Evolutionary conservation across 1,140 invertebrate species (phyloP).

Genomic region (Wasmannia auropunctata): DNA sequence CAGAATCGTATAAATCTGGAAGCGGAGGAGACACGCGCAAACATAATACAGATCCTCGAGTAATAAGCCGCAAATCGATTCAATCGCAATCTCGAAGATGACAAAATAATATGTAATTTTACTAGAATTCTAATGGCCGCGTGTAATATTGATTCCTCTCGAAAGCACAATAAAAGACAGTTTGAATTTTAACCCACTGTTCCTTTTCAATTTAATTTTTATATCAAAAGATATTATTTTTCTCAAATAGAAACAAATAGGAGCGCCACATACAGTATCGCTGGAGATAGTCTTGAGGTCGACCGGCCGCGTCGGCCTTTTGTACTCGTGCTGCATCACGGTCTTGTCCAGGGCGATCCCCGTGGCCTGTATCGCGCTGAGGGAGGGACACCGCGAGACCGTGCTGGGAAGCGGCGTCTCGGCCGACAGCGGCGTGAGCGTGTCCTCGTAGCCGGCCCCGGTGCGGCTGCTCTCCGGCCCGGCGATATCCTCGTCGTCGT

Average conservation of each 20-base stretch:
- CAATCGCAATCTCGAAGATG: neutral
- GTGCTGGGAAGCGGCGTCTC: constrained; percentile 94
- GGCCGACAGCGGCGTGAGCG: constrained; percentile 92
- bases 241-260: neutral
- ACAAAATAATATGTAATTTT: neutral
- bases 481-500: constrained; percentile 89
- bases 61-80: neutral
- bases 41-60: neutral
- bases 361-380: constrained; percentile 92
- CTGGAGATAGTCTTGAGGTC: constrained; percentile 83
- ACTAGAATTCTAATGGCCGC: neutral
- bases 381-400: constrained; percentile 93
- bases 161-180: no score
- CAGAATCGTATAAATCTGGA: constrained; percentile 94
- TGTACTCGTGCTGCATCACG: constrained; percentile 68
- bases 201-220: no score
- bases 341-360: constrained; percentile 82
- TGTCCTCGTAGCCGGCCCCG: constrained; percentile 89
- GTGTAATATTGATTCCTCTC: neutral
- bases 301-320: constrained; percentile 75
- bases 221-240: no score
- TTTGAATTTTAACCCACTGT: no score
- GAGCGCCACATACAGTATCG: constrained; percentile 82
- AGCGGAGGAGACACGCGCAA: neutral
- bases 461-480: constrained; percentile 88